Conservation (phyloP, 2,113 vertebrate species). For the Diglossa brunneiventris region DNA sequence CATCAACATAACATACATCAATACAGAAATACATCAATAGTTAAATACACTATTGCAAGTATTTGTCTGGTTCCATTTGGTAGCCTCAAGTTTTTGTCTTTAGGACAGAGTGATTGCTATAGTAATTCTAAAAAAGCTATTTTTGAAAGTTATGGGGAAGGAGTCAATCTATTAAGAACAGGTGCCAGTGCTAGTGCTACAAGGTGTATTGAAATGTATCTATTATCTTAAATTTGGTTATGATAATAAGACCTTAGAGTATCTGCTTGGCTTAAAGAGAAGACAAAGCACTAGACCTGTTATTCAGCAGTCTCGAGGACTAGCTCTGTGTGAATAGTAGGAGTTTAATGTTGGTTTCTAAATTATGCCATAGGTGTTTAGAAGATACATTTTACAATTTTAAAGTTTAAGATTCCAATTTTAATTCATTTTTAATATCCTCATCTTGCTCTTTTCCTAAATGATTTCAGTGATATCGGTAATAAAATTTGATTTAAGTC, state of each 20-base stretch:
- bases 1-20: background rate
- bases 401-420: background rate
- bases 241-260: background rate
- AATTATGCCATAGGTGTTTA: background rate
- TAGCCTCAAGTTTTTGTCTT: background rate
- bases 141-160: background rate
- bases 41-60: background rate
- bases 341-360: background rate
- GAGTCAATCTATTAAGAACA: background rate
- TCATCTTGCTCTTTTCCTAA: background rate
- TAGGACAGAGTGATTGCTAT: background rate
- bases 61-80: background rate
- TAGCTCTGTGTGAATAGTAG: background rate
- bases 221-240: background rate
- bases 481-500: background rate
- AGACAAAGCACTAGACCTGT: background rate
- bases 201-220: background rate
- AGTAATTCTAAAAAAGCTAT: background rate
- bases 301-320: background rate
- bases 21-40: background rate
- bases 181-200: background rate
- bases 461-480: background rate
- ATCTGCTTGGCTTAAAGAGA: background rate
- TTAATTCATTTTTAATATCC: background rate
- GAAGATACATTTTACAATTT: background rate